phyloP scores from a whole-genome alignment of 1,140 invertebrate genomes.

The Nixonia krombeini region DNA sequence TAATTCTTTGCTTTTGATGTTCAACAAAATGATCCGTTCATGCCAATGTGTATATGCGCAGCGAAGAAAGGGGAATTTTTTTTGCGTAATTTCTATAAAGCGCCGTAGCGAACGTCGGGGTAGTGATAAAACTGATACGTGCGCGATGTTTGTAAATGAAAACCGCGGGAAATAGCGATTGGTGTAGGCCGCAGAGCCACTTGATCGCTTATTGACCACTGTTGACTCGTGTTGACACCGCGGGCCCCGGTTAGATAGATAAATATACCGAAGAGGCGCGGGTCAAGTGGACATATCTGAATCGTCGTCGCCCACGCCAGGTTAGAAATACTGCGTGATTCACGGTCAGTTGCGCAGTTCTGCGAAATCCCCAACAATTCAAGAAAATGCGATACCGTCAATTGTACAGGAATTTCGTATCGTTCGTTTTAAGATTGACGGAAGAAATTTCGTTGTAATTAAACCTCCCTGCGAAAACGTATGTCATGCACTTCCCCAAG shows the following conservation, averaged over 20 bases:
- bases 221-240: constrained; percentile 72
- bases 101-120: no score
- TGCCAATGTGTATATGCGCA: no score
- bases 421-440: no score
- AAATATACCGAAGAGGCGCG: constrained; percentile 64
- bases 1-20: no score
- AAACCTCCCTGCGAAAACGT: no score
- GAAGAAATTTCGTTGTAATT: no score
- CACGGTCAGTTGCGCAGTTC: constrained; percentile 16
- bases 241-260: constrained; percentile 69
- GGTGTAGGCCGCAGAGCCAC: constrained; percentile 65
- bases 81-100: no score
- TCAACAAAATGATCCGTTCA: no score
- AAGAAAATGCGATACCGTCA: neutral
- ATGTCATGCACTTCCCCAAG: no score
- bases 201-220: constrained; percentile 72
- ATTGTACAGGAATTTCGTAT: neutral
- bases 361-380: neutral
- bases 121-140: no score
- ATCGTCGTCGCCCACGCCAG: constrained; percentile 62
- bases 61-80: no score
- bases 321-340: constrained; percentile 53
- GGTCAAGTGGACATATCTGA: constrained; percentile 68
- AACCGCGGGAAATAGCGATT: constrained; percentile 53
- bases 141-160: constrained; percentile 23